Evolutionary conservation across 2,113 vertebrate species (phyloP).

Genomic region (Eleginops maclovinus): DNA sequence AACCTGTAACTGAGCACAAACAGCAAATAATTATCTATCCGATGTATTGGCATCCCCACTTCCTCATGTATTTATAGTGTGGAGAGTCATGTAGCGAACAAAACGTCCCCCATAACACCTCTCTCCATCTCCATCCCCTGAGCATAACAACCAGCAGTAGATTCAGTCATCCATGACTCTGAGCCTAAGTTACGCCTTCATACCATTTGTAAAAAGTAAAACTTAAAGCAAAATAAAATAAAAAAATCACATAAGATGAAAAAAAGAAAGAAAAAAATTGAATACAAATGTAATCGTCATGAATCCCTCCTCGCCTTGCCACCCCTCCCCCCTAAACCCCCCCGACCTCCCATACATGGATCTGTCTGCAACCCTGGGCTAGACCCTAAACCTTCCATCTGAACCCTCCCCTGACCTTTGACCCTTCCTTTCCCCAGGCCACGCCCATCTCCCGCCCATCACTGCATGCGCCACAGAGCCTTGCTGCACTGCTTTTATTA

Average conservation of each 20-base stretch:
- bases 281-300: constrained; percentile 60
- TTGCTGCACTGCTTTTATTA: constrained; percentile 85
- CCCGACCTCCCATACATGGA: constrained; percentile 62
- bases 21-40: constrained; percentile 54
- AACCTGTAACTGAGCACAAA: constrained; percentile 79
- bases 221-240: constrained; percentile 45
- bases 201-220: constrained; percentile 70
- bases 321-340: constrained; percentile 48
- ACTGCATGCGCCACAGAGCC: constrained; percentile 87
- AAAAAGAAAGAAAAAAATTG: constrained; percentile 37
- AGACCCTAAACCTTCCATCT: constrained; percentile 70
- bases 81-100: constrained; percentile 71
- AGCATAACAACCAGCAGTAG: constrained; percentile 87
- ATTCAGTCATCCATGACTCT: constrained; percentile 74
- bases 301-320: constrained; percentile 77
- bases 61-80: constrained; percentile 67
- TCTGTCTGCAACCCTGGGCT: constrained; percentile 87
- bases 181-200: constrained; percentile 74
- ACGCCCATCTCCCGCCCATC: constrained; percentile 45
- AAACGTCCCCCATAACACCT: constrained; percentile 56
- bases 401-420: constrained; percentile 55
- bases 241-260: constrained; percentile 66
- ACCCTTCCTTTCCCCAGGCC: constrained; percentile 30
- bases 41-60: constrained; percentile 47
- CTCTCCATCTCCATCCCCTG: constrained; percentile 77